Evolutionary conservation across 2,113 vertebrate genomes (phyloP).

Genomic region (Megalops atlanticus): DNA sequence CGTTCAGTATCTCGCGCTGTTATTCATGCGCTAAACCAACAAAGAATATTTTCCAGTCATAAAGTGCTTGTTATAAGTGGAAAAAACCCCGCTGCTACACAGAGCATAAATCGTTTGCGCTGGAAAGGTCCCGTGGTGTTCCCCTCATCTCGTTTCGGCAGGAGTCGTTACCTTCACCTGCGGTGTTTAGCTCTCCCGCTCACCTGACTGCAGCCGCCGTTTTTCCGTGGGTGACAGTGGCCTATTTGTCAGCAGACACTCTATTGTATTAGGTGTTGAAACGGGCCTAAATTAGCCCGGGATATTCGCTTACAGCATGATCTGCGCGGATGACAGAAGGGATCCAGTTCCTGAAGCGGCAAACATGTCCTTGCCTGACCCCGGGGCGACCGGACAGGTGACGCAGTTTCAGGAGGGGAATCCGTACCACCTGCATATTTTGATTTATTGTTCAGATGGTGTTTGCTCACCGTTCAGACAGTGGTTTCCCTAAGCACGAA

Average conservation of each 20-base stretch:
- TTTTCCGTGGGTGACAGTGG: not conserved
- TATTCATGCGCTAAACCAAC: too few relatives aligned
- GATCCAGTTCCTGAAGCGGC: not conserved
- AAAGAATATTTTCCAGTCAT: too few relatives aligned
- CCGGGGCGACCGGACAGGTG: too few relatives aligned
- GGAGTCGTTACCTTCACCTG: not conserved
- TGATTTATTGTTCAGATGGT: too few relatives aligned
- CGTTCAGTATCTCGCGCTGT: too few relatives aligned
- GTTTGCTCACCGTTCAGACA: too few relatives aligned
- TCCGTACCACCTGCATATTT: too few relatives aligned
- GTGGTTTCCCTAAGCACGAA: too few relatives aligned
- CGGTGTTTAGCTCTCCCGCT: not conserved
- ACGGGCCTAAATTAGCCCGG: not conserved
- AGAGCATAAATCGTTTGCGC: not conserved
- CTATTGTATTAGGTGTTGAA: not conserved
- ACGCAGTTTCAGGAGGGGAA: not conserved
- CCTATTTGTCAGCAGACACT: not conserved
- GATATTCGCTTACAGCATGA: slow-evolving; percentile 2
- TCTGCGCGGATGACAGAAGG: not conserved
- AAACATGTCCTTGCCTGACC: not conserved
- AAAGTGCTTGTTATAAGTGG: too few relatives aligned
- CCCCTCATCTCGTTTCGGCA: not conserved
- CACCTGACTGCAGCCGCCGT: not conserved
- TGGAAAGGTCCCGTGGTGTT: not conserved
- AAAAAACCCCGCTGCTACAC: too few relatives aligned